Evolutionary conservation across 2,113 vertebrate genomes (phyloP).

Genomic region (Paracanthobrama guichenoti): DNA sequence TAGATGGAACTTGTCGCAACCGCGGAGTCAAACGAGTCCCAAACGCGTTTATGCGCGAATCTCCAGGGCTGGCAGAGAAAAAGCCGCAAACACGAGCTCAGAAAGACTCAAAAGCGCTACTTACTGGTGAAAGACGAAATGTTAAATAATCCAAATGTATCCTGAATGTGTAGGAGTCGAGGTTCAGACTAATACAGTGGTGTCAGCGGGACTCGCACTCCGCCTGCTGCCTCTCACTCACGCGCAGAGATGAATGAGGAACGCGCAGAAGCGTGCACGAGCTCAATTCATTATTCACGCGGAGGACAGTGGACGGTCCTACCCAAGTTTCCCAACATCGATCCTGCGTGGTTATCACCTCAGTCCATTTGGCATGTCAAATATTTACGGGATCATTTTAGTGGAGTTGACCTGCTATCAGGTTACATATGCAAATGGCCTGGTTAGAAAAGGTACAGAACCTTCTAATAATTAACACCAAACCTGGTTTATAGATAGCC

Average conservation of each 20-base stretch:
- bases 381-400: background rate
- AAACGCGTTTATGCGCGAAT: background rate
- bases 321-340: constrained; percentile 10
- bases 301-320: constrained; percentile 3
- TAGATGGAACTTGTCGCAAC: background rate
- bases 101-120: constrained; percentile 3
- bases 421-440: background rate
- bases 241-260: constrained; percentile 57
- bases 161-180: background rate
- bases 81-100: background rate
- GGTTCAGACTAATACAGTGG: constrained; percentile 39
- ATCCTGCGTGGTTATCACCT: background rate
- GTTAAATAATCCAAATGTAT: constrained; percentile 3
- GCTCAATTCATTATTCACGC: constrained; percentile 58
- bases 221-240: constrained; percentile 56
- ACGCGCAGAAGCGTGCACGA: constrained; percentile 65
- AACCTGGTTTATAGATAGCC: background rate
- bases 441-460: too few relatives aligned
- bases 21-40: constrained; percentile 6
- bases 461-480: too few relatives aligned
- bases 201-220: constrained; percentile 44
- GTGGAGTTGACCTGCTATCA: background rate
- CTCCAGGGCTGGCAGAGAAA: background rate
- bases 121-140: constrained; percentile 6
- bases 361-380: background rate